A percentile compares a stretch with the other conserved stretches of the same genome.
Conservation (phyloP, 2,797 vertebrate species). For the Gila robusta region DNA sequence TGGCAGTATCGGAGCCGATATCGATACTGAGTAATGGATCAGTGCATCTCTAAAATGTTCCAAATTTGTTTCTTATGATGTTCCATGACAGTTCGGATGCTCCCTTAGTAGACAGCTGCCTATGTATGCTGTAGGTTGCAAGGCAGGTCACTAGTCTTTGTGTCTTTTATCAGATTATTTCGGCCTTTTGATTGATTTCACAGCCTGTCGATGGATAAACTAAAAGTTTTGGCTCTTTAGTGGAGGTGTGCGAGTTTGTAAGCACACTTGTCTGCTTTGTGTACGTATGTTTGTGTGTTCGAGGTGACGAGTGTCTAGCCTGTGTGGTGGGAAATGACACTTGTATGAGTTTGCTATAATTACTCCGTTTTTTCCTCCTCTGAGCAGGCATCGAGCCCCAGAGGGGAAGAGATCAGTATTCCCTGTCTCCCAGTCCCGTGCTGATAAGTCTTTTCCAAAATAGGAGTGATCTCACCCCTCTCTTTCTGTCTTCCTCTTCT, state of each 20-base stretch:
- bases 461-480: constrained; percentile 66
- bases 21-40: background rate
- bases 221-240: background rate
- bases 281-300: constrained; percentile 12
- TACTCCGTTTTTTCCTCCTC: constrained; percentile 73
- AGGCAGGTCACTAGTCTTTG: background rate
- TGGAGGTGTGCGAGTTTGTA: background rate
- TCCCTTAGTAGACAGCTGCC: background rate
- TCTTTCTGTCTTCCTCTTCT: constrained; percentile 43
- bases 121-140: background rate
- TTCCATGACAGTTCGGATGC: background rate
- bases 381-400: constrained; percentile 66
- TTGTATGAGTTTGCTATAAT: constrained; percentile 76
- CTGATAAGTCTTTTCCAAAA: constrained; percentile 65
- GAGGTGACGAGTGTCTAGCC: constrained; percentile 69
- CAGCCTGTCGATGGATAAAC: background rate
- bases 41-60: background rate
- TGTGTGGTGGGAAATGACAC: constrained; percentile 71
- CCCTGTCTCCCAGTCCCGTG: constrained; percentile 51
- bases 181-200: background rate
- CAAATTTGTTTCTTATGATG: background rate
- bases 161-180: background rate
- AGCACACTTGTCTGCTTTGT: constrained; percentile 8
- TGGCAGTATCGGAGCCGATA: no score
- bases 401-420: constrained; percentile 64